Evolutionary conservation across 2,888 invertebrate genomes (phyloP), one percentile per base, ranked within the genome.

Genomic region (Patella depressa): DNA sequence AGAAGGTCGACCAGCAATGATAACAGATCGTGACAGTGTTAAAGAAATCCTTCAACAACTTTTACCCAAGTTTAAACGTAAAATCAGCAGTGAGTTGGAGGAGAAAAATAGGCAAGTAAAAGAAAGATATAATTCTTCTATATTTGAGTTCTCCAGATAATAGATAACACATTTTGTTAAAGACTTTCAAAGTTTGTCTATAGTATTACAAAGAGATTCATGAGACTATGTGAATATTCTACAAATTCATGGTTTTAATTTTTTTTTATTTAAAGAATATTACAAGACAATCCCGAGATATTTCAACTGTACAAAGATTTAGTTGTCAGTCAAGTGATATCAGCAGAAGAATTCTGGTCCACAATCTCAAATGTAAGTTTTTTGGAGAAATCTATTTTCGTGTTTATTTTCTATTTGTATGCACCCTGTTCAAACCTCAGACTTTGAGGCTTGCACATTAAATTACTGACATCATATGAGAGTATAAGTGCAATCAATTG

Each of bases 301-400:
- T 94, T 97, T 88, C 97, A 98, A 93, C 93, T 99, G 81, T 99
- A 99, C 92, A 96, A 97, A 93, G 98, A 99, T 93, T 94, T 99
- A 88, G 99, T 99, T 19, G 97, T 97, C 91, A 96, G 97, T 69
- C 96, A 97, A 92, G 96, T 99, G 70, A 95, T 99, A 84, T 95
- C 96, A 71, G 96, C 98, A 76, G 98, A 99, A 91, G 99, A 99
- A 91, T 99, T 99, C 93, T 99, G 99, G 99, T 94, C 95, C 12
- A 88, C 88, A 53, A 84, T 88, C 78, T 85, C 88, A 19, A 80
- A 85, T 72, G 90, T 90, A 82, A 81, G 87, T 81, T 7, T 45
- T 34, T 34, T 34, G 3, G 5, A 34, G 34, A 34, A 34, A 34
- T 34, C 34, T 34, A 34, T 34, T 34, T 34, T 34, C 7, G 5